Evolutionary conservation across 2,797 vertebrate genomes (phyloP).

Genomic region (Erpetoichthys calabaricus): DNA sequence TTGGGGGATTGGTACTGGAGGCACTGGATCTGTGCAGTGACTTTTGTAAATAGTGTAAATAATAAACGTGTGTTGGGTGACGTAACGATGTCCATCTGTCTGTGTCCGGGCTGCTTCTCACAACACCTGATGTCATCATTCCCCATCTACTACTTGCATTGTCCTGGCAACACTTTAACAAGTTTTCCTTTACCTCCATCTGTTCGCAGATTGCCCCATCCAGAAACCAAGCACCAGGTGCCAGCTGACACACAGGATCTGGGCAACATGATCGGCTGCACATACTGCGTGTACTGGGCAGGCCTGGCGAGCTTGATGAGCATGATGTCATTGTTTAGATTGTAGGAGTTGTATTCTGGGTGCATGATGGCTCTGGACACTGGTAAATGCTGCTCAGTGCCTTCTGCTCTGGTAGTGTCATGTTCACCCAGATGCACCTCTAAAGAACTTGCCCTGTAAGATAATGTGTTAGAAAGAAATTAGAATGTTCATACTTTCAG

Average conservation of each 20-base stretch:
- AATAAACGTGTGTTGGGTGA: too few species aligned
- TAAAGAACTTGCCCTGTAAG: not conserved
- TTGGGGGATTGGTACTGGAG: too few species aligned
- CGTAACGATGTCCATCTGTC: too few species aligned
- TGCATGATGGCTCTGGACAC: conserved; percentile 20
- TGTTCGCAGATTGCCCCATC: conserved; percentile 28
- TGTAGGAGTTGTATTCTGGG: not conserved
- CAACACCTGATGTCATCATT: not conserved
- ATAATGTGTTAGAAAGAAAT: too few species aligned
- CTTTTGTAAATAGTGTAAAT: too few species aligned
- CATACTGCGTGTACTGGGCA: conserved; percentile 12
- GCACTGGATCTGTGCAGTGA: too few species aligned
- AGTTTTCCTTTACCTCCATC: conserved; percentile 15
- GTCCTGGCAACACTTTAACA: not conserved
- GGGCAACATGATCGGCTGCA: conserved; percentile 16
- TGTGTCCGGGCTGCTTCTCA: too few species aligned
- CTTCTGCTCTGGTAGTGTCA: conserved; percentile 14
- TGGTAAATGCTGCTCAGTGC: conserved; percentile 20
- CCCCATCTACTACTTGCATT: not conserved
- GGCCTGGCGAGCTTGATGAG: conserved; percentile 22
- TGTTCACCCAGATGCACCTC: conserved; percentile 24
- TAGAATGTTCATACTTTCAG: too few species aligned
- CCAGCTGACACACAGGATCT: conserved; percentile 11
- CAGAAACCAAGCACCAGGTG: conserved; percentile 25
- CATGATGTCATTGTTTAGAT: conserved; percentile 26